These are phyloP conservation scores for Nephrotoma flavescens DNA, from an alignment of 2,888 invertebrate genomes.

Conservation along the genomic window DNA sequence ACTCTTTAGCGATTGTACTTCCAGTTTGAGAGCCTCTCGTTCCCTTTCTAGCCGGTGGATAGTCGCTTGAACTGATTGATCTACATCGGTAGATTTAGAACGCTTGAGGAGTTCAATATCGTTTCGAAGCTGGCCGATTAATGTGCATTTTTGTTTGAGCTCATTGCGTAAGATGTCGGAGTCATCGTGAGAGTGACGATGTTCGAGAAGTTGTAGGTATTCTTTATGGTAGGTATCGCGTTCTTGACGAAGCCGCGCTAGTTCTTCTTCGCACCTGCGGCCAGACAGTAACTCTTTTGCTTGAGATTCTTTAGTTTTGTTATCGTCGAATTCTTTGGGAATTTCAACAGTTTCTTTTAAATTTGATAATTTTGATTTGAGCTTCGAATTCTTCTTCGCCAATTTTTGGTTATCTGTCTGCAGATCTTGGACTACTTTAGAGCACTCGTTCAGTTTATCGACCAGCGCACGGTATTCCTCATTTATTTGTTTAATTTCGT, in stretches of 20 bases:
- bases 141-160: background rate
- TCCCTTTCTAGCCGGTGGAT: conserved; percentile 33
- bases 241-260: conserved; percentile 16
- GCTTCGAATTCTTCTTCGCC: conserved; percentile 34
- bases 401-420: conserved; percentile 35
- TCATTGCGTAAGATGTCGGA: conserved; percentile 1
- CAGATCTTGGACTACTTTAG: conserved; percentile 33
- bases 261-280: conserved; percentile 14
- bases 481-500: conserved; percentile 35
- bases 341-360: conserved; percentile 3
- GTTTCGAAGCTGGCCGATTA: conserved; percentile 3
- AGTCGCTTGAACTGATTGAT: conserved; percentile 23
- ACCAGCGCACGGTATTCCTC: conserved; percentile 41
- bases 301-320: background rate
- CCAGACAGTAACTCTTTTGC: background rate
- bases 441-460: conserved; percentile 42
- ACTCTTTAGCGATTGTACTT: conserved; percentile 40
- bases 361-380: conserved; percentile 27
- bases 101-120: background rate
- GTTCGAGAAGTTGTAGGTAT: conserved; percentile 20
- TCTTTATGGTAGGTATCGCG: conserved; percentile 31
- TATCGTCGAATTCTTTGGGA: background rate
- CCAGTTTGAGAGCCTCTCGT: conserved; percentile 38
- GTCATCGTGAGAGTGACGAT: background rate
- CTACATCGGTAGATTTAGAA: background rate